Base-by-base conservation (phyloP, 2,113 vertebrate genomes). In the Lasiurus borealis region DNA sequence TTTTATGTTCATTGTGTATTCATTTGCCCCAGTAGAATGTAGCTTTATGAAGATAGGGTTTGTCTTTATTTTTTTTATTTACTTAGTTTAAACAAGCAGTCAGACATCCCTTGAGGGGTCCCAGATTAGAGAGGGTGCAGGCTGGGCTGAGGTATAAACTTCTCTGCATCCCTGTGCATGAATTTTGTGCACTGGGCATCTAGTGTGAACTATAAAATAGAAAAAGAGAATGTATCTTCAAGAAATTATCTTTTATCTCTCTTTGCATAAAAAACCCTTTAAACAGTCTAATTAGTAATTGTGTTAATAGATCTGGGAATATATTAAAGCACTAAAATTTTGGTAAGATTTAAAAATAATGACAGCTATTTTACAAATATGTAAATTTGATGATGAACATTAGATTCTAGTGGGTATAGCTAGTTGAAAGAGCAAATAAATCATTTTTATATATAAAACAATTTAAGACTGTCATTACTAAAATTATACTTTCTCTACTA, bases 241-340 rank as follows among this genome's bases (percentile, higher is more conserved):
- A 91, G n/a, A 93, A 95, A 97, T 96, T 86, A 14, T 95, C 64
- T 97, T 96, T 80, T 97, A 94, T 93, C 29, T 90, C 96, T 85
- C 82, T 90, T 72, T 64, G 54, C 93, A 94, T 95, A 94, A 95
- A 84, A 44, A 9, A 95, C 3, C 72, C 71, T 36, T 95, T 46
- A 75, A 85, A 85, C 27, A 85, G 9, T 64, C 68, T 89, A 86
- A 97, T 97, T 95, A 84, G 52, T 96, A 95, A 93, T 96, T 88
- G 93, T 94, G 93, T 94, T 96, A 98, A 95, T 96, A 96, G 73
- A 68, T 86, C 82, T 95, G 75, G 80, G 59, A 78, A 76, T 12
- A 44, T n/a, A 81, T 50, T 85, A 90, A 97, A 95, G 46, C 50
- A 84, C 68, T 84, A 94, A 95, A 96, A 69, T 95, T 96, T 96